A percentile compares a stretch with the other conserved stretches of the same genome.
phyloP scores from a whole-genome alignment of 2,888 invertebrate species.

The Conus canariensis region DNA sequence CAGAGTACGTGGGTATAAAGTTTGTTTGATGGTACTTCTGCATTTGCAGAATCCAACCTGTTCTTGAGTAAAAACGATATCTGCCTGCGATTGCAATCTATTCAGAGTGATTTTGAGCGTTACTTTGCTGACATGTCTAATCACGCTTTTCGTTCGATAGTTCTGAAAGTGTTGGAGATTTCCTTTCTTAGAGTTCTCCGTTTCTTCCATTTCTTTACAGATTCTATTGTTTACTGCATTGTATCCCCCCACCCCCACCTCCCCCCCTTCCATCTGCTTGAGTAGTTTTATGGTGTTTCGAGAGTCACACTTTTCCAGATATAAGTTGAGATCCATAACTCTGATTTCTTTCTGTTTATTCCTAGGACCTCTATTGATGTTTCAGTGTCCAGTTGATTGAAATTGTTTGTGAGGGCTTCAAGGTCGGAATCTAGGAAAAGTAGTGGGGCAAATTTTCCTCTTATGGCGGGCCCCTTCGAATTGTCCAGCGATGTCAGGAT shows the following conservation, averaged over 20 bases:
- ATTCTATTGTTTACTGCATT: not conserved
- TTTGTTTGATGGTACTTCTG: no score
- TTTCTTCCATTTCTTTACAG: no score
- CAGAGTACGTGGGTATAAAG: no score
- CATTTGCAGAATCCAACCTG: no score
- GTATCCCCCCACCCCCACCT: not conserved
- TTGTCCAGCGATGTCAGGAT: not conserved
- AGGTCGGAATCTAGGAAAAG: not conserved
- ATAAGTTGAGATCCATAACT: no score
- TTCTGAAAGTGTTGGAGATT: not conserved
- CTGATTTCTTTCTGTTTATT: not conserved
- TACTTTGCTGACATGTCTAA: not conserved
- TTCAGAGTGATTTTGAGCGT: no score
- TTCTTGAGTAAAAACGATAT: no score
- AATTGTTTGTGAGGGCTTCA: no score
- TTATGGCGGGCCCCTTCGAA: not conserved
- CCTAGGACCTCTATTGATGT: not conserved
- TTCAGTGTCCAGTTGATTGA: not conserved
- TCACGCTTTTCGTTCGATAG: not conserved
- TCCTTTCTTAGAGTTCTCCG: not conserved
- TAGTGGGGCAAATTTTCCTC: not conserved
- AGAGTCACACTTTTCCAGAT: no score
- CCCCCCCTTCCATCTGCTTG: not conserved
- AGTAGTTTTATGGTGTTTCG: not conserved
- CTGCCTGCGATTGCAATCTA: no score